Evolutionary conservation across 92 coral and sea anemone species (phyloP).

Genomic region (Phenganax subtilis): DNA sequence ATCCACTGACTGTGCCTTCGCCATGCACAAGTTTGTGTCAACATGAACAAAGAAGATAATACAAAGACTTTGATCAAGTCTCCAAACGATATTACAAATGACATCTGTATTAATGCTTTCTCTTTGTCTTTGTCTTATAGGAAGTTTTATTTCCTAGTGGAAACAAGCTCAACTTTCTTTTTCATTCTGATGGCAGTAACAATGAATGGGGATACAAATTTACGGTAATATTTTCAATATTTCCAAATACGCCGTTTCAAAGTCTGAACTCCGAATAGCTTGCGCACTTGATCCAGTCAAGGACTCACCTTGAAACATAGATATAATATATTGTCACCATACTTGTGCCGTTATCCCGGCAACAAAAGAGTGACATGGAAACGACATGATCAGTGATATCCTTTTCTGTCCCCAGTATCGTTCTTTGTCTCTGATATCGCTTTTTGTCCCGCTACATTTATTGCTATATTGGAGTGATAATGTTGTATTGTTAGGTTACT

Average conservation of each 20-base stretch:
- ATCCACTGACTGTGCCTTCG: too few species aligned
- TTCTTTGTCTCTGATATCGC: too few species aligned
- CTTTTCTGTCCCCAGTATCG: too few species aligned
- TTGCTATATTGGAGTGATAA: too few species aligned
- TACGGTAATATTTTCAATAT: constrained; percentile 46
- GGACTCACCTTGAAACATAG: too few species aligned
- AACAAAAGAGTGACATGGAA: too few species aligned
- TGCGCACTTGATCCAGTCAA: too few species aligned
- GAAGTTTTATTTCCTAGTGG: constrained; percentile 77
- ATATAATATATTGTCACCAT: not conserved
- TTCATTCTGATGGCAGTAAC: constrained; percentile 98
- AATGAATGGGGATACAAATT: constrained; percentile 99
- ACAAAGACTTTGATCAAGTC: not conserved
- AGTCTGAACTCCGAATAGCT: too few species aligned
- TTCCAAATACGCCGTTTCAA: too few species aligned
- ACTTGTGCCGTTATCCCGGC: not conserved
- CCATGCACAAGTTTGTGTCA: too few species aligned
- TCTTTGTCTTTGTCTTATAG: constrained; percentile 43
- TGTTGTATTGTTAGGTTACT: constrained; percentile 54
- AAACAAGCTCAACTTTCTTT: constrained; percentile 74
- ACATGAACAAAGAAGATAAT: not conserved
- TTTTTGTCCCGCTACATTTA: too few species aligned
- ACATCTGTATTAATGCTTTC: not conserved
- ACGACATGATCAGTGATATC: too few species aligned
- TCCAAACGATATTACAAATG: not conserved